A percentile compares a stretch with the other conserved stretches of the same genome.
These are phyloP conservation scores for Drosophila pruinosa DNA, from an alignment of 1,140 invertebrate species.

Conservation along the genomic window DNA sequence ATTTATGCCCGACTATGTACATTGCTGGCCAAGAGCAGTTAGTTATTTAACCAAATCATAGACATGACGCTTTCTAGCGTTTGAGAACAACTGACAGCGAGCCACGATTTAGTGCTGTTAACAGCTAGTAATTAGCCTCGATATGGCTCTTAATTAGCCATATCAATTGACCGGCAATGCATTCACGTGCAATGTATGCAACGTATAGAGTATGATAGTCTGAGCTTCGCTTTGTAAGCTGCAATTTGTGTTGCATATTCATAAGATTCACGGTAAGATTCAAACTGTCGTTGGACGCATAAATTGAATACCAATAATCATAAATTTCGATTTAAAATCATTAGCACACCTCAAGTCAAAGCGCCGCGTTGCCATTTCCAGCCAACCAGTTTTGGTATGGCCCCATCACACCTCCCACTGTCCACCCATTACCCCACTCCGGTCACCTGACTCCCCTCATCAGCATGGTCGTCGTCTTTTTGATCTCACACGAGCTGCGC, in stretches of 20 bases:
- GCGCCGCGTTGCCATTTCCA: conserved; percentile 37
- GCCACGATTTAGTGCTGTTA: conserved; percentile 72
- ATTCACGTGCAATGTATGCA: conserved; percentile 9
- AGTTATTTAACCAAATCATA: conserved; percentile 27
- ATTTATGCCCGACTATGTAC: conserved; percentile 30
- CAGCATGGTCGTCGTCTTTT: conserved; percentile 19
- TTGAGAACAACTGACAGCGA: conserved; percentile 51
- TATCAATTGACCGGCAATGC: conserved; percentile 44
- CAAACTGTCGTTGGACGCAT: conserved; percentile 35
- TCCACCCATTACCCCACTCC: neutral
- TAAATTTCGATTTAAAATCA: conserved; percentile 76
- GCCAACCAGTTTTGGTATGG: conserved; percentile 51
- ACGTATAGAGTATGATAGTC: conserved; percentile 35
- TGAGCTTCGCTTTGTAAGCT: conserved; percentile 31
- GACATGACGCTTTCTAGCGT: conserved; percentile 13
- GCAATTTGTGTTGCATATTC: conserved; percentile 66
- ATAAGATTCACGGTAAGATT: conserved; percentile 24
- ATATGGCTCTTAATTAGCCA: conserved; percentile 69
- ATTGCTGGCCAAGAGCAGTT: neutral
- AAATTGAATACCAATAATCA: conserved; percentile 62
- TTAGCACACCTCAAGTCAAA: conserved; percentile 66
- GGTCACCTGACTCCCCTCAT: neutral
- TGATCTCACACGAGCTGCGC: conserved; percentile 60
- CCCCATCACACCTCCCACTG: conserved; percentile 4
- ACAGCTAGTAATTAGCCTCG: conserved; percentile 75